phyloP scores from a whole-genome alignment of 2,888 invertebrate species.

The Hybos culiciformis region DNA sequence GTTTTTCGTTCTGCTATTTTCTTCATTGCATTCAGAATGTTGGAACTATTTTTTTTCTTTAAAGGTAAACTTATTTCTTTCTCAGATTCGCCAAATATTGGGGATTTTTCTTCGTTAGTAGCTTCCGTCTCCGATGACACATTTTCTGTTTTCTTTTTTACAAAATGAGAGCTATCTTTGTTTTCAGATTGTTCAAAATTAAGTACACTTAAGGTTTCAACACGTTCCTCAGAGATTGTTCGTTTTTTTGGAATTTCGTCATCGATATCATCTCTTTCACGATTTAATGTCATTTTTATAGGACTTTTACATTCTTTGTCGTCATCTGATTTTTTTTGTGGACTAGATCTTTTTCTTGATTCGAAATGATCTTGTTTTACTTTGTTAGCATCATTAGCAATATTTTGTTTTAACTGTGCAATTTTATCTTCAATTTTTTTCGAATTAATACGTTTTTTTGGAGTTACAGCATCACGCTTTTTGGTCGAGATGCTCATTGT shows the following conservation, averaged over 20 bases:
- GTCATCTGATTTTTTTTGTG: conserved; percentile 18
- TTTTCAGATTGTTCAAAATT: too few relatives aligned
- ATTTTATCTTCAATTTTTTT: not conserved
- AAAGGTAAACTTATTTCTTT: too few relatives aligned
- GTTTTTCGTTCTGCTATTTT: too few relatives aligned
- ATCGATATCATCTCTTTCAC: conserved; percentile 15
- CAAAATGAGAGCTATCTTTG: too few relatives aligned
- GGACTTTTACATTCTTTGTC: not conserved
- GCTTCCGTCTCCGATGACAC: too few relatives aligned
- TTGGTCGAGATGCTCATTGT: not conserved
- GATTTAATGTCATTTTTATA: not conserved
- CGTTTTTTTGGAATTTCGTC: conserved; percentile 24
- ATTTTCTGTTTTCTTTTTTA: not conserved
- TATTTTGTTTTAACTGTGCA: not conserved
- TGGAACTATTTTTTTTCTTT: too few relatives aligned
- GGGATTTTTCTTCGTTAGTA: not conserved
- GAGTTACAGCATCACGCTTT: not conserved
- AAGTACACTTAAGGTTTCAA: too few relatives aligned
- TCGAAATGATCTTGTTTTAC: not conserved
- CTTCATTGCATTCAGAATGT: too few relatives aligned
- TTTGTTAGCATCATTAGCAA: not conserved
- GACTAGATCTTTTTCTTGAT: conserved; percentile 11
- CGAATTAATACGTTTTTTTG: not conserved
- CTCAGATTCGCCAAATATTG: too few relatives aligned
- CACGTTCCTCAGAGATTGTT: conserved; percentile 22